Percentiles rank a stretch among this genome's conserved stretches.
Conservation (phyloP, 2,888 invertebrate species). For the Cerceris rybyensis region DNA sequence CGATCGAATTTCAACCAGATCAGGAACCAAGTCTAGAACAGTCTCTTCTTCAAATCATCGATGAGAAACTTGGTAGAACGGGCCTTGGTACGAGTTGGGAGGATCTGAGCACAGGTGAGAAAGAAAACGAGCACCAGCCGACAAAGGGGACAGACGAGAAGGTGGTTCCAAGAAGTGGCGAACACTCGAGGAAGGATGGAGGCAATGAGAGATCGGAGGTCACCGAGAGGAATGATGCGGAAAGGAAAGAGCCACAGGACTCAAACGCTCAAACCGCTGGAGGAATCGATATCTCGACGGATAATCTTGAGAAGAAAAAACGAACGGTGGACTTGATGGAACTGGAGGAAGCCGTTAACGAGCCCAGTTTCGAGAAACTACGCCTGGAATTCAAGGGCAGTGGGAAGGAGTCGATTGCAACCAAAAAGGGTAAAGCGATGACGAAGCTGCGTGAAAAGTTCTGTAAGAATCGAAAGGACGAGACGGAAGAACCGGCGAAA, state of each 20-base stretch:
- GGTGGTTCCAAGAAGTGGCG: slow-evolving; percentile 40
- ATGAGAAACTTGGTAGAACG: slow-evolving; percentile 77
- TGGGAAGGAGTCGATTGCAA: slow-evolving; percentile 32
- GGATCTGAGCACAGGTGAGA: slow-evolving; percentile 40
- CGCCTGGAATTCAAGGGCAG: slow-evolving; percentile 67
- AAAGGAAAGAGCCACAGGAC: slow-evolving; percentile 32
- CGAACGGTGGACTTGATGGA: slow-evolving; percentile 46
- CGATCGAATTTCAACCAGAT: slow-evolving; percentile 77
- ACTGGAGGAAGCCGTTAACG: slow-evolving; percentile 60
- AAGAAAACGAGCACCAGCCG: slow-evolving; percentile 37
- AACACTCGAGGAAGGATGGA: slow-evolving; percentile 42
- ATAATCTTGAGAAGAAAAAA: slow-evolving; percentile 38
- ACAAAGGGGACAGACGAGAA: slow-evolving; percentile 42
- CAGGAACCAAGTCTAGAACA: slow-evolving; percentile 78
- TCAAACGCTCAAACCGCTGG: slow-evolving; percentile 28
- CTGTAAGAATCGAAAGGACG: slow-evolving; percentile 42
- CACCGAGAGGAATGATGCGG: slow-evolving; percentile 52
- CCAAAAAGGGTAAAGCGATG: slow-evolving; percentile 69
- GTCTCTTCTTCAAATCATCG: slow-evolving; percentile 78
- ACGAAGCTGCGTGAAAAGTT: slow-evolving; percentile 69
- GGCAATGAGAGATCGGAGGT: slow-evolving; percentile 50
- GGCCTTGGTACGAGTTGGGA: slow-evolving; percentile 61
- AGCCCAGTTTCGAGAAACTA: slow-evolving; percentile 69
- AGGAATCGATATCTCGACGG: slow-evolving; percentile 45
- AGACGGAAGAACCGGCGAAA: slow-evolving; percentile 41